Percentiles rank a stretch among this genome's conserved stretches.
These are phyloP conservation scores for Rugalucina vietnamica DNA, from an alignment of 2,888 invertebrate species.

Conservation along the genomic window DNA sequence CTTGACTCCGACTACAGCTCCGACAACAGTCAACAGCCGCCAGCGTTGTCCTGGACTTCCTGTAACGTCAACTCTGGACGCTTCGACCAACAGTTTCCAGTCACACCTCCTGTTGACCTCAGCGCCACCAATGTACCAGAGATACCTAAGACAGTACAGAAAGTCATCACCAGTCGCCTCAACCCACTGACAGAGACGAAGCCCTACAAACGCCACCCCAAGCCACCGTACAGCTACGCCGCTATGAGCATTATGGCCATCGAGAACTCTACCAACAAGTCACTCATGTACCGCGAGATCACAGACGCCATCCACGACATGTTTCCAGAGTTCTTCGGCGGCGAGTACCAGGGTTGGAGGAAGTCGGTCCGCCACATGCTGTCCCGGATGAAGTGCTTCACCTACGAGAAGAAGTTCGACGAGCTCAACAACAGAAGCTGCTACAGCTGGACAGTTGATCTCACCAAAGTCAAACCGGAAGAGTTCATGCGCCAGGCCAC, in stretches of 20 bases:
- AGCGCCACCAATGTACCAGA: too few species aligned
- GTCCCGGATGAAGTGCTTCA: slow-evolving; percentile 68
- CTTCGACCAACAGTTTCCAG: neutral
- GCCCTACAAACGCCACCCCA: slow-evolving; percentile 68
- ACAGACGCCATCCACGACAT: slow-evolving; percentile 52
- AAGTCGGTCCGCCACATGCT: slow-evolving; percentile 74
- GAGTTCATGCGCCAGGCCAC: slow-evolving; percentile 64
- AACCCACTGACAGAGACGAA: neutral
- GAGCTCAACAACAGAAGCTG: neutral
- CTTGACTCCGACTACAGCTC: too few species aligned
- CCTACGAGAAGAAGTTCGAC: slow-evolving; percentile 44
- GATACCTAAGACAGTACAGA: too few species aligned
- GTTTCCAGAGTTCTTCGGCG: slow-evolving; percentile 72
- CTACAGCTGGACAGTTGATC: slow-evolving; percentile 65
- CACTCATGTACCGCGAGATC: slow-evolving; percentile 65
- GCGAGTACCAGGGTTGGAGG: slow-evolving; percentile 71
- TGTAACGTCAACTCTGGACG: neutral
- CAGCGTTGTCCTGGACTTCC: neutral
- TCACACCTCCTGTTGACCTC: too few species aligned
- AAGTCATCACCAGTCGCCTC: too few species aligned
- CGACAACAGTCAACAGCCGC: too few species aligned
- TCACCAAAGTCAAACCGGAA: slow-evolving; percentile 47
- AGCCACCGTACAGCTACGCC: slow-evolving; percentile 75
- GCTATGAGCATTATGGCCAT: slow-evolving; percentile 72
- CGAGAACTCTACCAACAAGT: slow-evolving; percentile 58